A percentile compares a stretch with the other conserved stretches of the same genome.
These are phyloP conservation scores for Hypolimnas misippus DNA, from an alignment of 2,888 invertebrate genomes.

Conservation along the genomic window DNA sequence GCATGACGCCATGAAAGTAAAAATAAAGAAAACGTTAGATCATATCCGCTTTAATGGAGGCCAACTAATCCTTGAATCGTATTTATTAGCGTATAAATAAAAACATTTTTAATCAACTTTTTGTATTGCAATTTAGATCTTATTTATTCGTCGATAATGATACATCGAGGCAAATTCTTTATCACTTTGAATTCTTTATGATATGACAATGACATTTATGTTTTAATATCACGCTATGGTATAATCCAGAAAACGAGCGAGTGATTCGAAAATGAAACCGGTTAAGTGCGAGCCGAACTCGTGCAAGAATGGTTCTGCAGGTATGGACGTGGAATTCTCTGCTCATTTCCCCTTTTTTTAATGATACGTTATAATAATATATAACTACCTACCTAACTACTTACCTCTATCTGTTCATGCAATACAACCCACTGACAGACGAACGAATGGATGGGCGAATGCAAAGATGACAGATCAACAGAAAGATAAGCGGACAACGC, in stretches of 20 bases:
- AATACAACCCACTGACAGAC: no score
- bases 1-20: background rate
- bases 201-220: background rate
- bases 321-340: no score
- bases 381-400: no score
- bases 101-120: background rate
- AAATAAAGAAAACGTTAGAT: background rate
- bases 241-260: background rate
- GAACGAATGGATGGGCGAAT: no score
- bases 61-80: background rate
- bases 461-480: no score
- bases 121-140: background rate
- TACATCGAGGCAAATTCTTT: slow-evolving; percentile 1
- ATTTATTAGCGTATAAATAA: background rate
- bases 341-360: no score
- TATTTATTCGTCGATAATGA: background rate
- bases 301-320: no score
- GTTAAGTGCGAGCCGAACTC: no score
- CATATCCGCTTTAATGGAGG: background rate
- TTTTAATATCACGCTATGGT: background rate
- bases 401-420: no score
- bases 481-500: no score
- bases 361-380: no score
- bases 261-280: no score
- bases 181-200: background rate